phyloP scores from a whole-genome alignment of 2,113 vertebrate genomes.

The Pelodiscus sinensis region DNA sequence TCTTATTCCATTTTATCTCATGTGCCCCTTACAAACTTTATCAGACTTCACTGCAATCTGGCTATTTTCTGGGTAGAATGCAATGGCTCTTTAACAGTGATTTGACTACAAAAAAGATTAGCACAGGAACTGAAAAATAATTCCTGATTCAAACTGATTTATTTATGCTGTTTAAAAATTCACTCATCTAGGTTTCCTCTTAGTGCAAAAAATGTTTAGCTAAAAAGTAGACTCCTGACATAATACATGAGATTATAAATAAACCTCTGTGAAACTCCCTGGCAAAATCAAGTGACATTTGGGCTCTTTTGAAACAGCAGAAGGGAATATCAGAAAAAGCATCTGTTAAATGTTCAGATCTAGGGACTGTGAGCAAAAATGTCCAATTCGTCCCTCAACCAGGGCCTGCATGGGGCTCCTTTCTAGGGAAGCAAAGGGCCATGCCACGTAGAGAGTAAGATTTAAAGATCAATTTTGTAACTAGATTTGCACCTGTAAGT shows the following conservation, averaged over 20 bases:
- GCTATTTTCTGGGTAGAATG: neutral
- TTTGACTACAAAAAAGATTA: neutral
- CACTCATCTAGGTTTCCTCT: neutral
- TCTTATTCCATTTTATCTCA: neutral
- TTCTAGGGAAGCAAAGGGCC: neutral
- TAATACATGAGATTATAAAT: neutral
- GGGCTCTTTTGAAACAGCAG: neutral
- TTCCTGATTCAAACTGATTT: neutral
- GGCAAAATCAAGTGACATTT: neutral
- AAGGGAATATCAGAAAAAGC: neutral
- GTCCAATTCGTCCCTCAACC: neutral
- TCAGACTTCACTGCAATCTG: neutral
- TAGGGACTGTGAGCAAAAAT: neutral
- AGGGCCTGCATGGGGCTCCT: neutral
- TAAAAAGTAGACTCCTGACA: slow-evolving; percentile 10
- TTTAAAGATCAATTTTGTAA: slow-evolving; percentile 36
- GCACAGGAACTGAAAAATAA: neutral
- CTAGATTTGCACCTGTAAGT: neutral
- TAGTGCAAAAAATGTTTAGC: neutral
- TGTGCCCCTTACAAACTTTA: neutral
- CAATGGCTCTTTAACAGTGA: neutral
- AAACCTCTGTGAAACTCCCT: neutral
- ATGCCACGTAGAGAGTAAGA: neutral
- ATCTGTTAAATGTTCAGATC: neutral
- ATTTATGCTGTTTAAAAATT: neutral